Evolutionary conservation across 2,113 vertebrate genomes (phyloP).

Genomic region (Microtus oregoni): DNA sequence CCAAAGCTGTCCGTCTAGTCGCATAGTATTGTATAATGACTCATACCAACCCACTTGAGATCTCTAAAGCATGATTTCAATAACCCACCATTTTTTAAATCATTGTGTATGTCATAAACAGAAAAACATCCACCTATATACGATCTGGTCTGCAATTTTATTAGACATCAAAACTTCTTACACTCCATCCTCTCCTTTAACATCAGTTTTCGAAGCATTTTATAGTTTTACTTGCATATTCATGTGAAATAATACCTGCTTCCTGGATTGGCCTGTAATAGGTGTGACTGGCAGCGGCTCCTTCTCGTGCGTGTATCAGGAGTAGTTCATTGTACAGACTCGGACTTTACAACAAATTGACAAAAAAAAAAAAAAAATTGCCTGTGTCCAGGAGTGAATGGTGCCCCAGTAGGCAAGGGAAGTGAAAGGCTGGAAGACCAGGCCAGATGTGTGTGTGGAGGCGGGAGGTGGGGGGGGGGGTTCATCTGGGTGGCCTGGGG

Average conservation of each 20-base stretch:
- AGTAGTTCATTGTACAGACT: conserved; percentile 48
- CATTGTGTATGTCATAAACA: conserved; percentile 6
- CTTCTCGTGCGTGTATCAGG: background rate
- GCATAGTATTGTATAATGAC: conserved; percentile 34
- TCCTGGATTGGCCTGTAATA: conserved; percentile 52
- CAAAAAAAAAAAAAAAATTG: background rate
- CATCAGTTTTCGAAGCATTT: conserved; percentile 31
- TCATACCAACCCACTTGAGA: conserved; percentile 73
- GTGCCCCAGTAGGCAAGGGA: conserved; percentile 69
- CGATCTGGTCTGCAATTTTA: background rate
- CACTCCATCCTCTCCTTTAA: background rate
- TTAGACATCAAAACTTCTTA: conserved; percentile 51
- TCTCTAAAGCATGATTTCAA: conserved; percentile 66
- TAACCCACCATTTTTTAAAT: conserved; percentile 54
- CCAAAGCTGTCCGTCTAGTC: conserved; percentile 66
- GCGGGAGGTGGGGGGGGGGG: background rate
- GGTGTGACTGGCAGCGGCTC: background rate
- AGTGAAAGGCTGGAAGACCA: conserved; percentile 66
- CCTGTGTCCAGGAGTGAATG: conserved; percentile 61
- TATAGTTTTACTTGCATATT: conserved; percentile 37
- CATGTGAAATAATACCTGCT: conserved; percentile 46
- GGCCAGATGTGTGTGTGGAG: conserved; percentile 46
- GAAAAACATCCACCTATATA: conserved; percentile 27
- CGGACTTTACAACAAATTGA: background rate
- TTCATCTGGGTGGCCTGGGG: conserved; percentile 58